Percentiles rank a stretch among this genome's conserved stretches.
Conservation (phyloP, 1,140 invertebrate genomes). For the Atopsyche davidsoni region DNA sequence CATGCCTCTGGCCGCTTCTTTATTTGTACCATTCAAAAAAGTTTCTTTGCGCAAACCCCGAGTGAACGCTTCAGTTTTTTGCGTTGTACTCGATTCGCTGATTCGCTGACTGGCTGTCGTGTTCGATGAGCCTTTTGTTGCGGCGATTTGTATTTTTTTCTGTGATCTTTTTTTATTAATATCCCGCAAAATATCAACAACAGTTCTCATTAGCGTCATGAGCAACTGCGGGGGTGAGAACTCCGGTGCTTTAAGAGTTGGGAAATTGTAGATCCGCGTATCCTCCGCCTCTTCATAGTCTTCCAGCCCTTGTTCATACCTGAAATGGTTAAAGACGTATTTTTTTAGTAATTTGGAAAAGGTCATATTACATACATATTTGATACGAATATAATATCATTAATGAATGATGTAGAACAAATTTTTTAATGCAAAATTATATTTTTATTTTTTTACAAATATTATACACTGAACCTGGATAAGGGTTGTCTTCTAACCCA, state of each 20-base stretch:
- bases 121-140: conserved; percentile 4
- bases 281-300: conserved; percentile 20
- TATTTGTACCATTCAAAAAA: conserved; percentile 14
- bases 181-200: conserved; percentile 39
- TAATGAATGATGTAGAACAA: no score
- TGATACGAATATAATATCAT: no score
- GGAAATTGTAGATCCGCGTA: neutral
- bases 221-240: conserved; percentile 40
- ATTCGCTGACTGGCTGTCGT: conserved; percentile 8
- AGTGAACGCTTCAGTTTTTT: neutral
- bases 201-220: conserved; percentile 37
- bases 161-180: conserved; percentile 38
- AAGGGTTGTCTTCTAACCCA: conserved; percentile 3
- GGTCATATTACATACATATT: no score
- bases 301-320: conserved; percentile 8
- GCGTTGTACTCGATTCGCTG: neutral
- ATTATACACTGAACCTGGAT: no score
- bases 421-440: no score
- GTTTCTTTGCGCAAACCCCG: no score
- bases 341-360: no score
- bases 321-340: no score
- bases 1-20: conserved; percentile 19
- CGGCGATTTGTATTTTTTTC: conserved; percentile 11
- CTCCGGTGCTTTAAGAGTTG: conserved; percentile 15
- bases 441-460: no score